Base-by-base conservation (phyloP, 2,888 invertebrate genomes). In the Drosophila acutilabella region DNA sequence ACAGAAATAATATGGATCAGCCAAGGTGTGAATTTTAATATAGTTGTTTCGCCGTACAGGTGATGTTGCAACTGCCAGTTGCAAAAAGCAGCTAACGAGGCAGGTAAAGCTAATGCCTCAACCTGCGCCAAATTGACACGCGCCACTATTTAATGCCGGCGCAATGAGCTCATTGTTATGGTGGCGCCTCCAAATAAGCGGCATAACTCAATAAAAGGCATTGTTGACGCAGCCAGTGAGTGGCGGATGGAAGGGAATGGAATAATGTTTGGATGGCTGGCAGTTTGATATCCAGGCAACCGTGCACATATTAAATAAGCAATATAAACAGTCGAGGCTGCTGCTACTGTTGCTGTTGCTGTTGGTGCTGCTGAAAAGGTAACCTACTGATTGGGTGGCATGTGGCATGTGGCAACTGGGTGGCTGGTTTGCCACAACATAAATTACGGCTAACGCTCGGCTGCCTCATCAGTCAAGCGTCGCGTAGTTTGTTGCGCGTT, bases 261-360 rank as follows among this genome's bases (percentile, higher is more conserved):
- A 36, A 13, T 13, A 36, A 23, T 41, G 30, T 38, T 48, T 57
- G 48, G 40, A 20, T 53, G 52, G 8, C 50, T 59, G 51, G n/a
- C 60, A 58, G 57, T n/a, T 41, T 47, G 51, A 44, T 52, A 70
- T 56, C 74, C 88, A 89, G 81, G 77, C 83, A 87, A 70, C 70
- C 85, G 85, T 81, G 85, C 79, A 84, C 81, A 88, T 84, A 88
- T 89, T 84, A 88, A 84, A 84, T 84, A 89, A 89, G 89, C 83
- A 89, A 89, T 85, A 85, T 85, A 89, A 84, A 88, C 83, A 87
- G 73, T 53, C 45, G 45, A 38, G 20, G 50, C 41, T 56, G 41
- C 66, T 36, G 36, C 13, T 41, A 11, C 42, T 33, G 48, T 42
- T 20, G 68, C 3, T 36, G 36, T 36, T 36, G 36, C 48, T 33